These are phyloP conservation scores for Trichonephila inaurata DNA, from an alignment of 1,140 invertebrate genomes.

Conservation along the genomic window DNA sequence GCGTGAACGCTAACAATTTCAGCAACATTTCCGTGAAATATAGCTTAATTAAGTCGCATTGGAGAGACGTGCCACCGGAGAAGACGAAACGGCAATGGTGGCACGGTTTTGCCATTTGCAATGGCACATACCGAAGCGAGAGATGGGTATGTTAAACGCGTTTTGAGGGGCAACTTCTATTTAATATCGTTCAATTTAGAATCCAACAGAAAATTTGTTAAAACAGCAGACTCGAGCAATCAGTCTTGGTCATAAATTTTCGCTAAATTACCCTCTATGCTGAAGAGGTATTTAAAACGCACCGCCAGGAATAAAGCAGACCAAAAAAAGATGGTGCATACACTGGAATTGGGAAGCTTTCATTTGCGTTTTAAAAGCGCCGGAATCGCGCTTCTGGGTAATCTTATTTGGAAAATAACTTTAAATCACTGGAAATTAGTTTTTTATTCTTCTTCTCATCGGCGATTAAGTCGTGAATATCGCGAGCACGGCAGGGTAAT, in stretches of 20 bases:
- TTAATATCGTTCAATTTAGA: slow-evolving; percentile 76
- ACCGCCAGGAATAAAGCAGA: not conserved
- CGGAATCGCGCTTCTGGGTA: slow-evolving; percentile 44
- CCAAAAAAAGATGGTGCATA: not conserved
- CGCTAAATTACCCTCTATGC: slow-evolving; percentile 69
- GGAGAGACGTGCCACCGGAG: not conserved
- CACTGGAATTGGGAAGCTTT: not conserved
- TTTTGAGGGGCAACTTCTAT: slow-evolving; percentile 74
- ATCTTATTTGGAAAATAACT: slow-evolving; percentile 76
- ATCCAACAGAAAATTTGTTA: slow-evolving; percentile 74
- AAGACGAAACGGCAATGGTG: slow-evolving; percentile 29
- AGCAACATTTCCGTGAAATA: slow-evolving; percentile 76
- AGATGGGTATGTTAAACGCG: slow-evolving; percentile 72
- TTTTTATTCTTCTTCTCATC: slow-evolving; percentile 57
- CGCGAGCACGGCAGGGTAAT: slow-evolving; percentile 44
- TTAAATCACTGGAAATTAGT: slow-evolving; percentile 74
- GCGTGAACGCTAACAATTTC: slow-evolving; percentile 76
- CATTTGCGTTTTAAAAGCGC: slow-evolving; percentile 65
- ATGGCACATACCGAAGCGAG: slow-evolving; percentile 7
- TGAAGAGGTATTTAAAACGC: slow-evolving; percentile 68
- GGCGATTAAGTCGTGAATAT: slow-evolving; percentile 61
- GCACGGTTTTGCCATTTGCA: slow-evolving; percentile 62
- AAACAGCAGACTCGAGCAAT: slow-evolving; percentile 69
- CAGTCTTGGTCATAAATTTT: slow-evolving; percentile 75
- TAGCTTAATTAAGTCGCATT: slow-evolving; percentile 72